Evolutionary conservation across 2,888 invertebrate genomes (phyloP), one percentile per base, ranked within the genome.

Genomic region (Metallyticus violacea): DNA sequence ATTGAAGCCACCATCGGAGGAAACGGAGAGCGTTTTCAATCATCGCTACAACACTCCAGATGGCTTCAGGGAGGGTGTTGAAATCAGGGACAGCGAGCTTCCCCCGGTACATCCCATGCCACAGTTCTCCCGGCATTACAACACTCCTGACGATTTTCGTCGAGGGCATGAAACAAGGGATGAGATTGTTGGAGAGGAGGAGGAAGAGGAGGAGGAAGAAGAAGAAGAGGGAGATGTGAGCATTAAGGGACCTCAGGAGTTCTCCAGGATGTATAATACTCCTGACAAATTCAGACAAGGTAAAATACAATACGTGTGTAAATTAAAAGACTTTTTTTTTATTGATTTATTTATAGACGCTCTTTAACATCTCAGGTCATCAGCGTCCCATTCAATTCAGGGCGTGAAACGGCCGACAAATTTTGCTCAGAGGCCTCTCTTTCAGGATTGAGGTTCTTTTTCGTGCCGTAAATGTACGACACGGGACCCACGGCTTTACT

Each of bases 1-100:
- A 22, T 77, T 83, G 28, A 83, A 83, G 6, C 83, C 83, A 5
- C 15, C 9, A 62, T 27, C 26, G 0, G 83, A 77, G n/a, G 7
- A n/a, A 22, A 22, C 27, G 9, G 79, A 25, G 9, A 27, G 30
- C 0, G 29, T 79, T 27, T 93, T 93, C 89, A 91, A 91, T 15
- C 89, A 91, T 15, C 88, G 90, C 25, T 93, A 93, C 90, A 93
- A 93, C 89, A 92, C 92, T 1, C 93, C 93, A 0, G 92, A 93
- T 85, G 89, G 91, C 26, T 93, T 93, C 89, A 89, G 93, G 80
- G 90, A 90, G 6, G 93, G 92, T 15, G 91, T 91, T 90, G 92
- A 93, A 88, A 90, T 91, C 0, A 90, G 90, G 84, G 91, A 92
- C 86, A 28, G 15, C 15, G 9, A n/a, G 22, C 1, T 3, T 0